Percentiles rank a stretch among this genome's conserved stretches.
These are phyloP conservation scores for Ceratoteleas bidentatus DNA, from an alignment of 1,140 invertebrate genomes.

Conservation along the genomic window DNA sequence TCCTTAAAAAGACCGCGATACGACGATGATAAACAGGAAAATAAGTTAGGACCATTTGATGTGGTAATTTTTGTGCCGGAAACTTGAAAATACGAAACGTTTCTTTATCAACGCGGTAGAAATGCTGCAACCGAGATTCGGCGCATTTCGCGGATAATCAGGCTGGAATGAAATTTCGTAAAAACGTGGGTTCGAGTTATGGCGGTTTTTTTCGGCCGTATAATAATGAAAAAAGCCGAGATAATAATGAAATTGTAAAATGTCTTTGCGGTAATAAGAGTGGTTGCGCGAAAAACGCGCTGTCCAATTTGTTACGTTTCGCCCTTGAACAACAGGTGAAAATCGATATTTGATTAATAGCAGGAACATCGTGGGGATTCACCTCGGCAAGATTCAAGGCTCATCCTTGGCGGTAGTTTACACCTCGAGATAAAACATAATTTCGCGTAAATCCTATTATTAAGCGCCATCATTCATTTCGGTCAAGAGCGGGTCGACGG, in stretches of 20 bases:
- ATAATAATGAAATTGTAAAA: too few relatives aligned
- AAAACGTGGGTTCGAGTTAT: too few relatives aligned
- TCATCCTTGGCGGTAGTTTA: conserved; percentile 25
- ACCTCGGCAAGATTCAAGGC: conserved; percentile 23
- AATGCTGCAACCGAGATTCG: conserved; percentile 1
- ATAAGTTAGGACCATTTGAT: conserved; percentile 21
- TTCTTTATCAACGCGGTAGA: conserved; percentile 23
- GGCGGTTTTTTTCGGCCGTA: too few relatives aligned
- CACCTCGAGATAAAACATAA: conserved; percentile 21
- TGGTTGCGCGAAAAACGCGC: too few relatives aligned
- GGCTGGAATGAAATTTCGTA: conserved; percentile 1
- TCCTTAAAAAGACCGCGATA: too few relatives aligned
- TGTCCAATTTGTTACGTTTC: background rate
- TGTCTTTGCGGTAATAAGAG: too few relatives aligned
- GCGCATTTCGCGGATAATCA: conserved; percentile 9
- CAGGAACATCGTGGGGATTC: conserved; percentile 19
- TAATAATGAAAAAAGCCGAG: too few relatives aligned
- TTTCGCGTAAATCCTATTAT: conserved; percentile 25
- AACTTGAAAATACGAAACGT: conserved; percentile 22
- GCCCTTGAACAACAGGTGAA: conserved; percentile 29
- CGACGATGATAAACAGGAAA: too few relatives aligned
- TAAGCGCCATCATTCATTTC: conserved; percentile 20
- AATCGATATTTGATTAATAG: conserved; percentile 38
- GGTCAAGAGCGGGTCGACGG: conserved; percentile 10
- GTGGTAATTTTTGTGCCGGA: conserved; percentile 30